Evolutionary conservation across 1,140 invertebrate species (phyloP).

Genomic region (Cotesia typhae): DNA sequence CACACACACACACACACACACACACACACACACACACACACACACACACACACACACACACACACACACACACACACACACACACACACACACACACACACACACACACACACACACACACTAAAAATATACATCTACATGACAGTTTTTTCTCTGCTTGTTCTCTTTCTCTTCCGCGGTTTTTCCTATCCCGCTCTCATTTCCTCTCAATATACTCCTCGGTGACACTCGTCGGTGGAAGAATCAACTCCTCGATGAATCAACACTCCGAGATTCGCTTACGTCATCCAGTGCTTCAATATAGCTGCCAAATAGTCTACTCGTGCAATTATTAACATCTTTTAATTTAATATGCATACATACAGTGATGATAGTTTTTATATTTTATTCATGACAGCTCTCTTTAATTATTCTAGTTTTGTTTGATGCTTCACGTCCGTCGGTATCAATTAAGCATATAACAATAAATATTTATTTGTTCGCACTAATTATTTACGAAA

Average conservation of each 20-base stretch:
- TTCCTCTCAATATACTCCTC: not conserved
- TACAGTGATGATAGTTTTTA: not conserved
- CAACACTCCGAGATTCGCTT: slow-evolving; percentile 27
- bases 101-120: slow-evolving; percentile 2
- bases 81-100: not conserved
- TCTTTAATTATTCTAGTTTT: no score
- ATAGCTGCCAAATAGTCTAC: slow-evolving; percentile 19
- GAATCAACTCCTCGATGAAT: slow-evolving; percentile 26
- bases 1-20: not conserved
- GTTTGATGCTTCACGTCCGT: no score
- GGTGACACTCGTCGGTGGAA: slow-evolving; percentile 22
- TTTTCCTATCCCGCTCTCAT: not conserved
- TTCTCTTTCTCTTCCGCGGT: not conserved
- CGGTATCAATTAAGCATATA: no score
- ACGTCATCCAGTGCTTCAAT: slow-evolving; percentile 28
- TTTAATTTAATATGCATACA: not conserved
- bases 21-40: not conserved
- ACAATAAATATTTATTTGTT: no score
- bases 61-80: not conserved
- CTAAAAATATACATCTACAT: slow-evolving; percentile 9
- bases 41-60: slow-evolving; percentile 2
- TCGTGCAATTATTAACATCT: slow-evolving; percentile 11
- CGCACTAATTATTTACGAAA: no score
- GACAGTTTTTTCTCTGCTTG: not conserved
- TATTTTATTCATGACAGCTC: slow-evolving; percentile 10